phyloP scores from a whole-genome alignment of 2,888 invertebrate species.

The Tuberolachnus salignus region DNA sequence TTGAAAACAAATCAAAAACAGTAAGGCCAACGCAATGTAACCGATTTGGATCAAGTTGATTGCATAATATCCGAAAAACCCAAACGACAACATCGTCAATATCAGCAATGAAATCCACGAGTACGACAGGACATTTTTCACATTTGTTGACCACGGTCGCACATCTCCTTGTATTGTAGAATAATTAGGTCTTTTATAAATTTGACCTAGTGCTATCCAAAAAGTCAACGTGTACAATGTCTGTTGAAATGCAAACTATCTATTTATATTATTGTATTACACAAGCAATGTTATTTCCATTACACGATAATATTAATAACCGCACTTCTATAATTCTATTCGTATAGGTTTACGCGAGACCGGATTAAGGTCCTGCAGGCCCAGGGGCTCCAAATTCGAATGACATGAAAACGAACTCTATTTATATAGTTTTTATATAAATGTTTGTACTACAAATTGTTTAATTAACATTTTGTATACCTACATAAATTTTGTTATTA shows the following conservation, averaged over 20 bases:
- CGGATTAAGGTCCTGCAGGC: no score
- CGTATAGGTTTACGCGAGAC: no score
- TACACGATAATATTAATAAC: background rate
- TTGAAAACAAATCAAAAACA: constrained; percentile 27
- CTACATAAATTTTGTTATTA: no score
- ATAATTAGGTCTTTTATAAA: background rate
- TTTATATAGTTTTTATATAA: no score
- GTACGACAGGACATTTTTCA: background rate
- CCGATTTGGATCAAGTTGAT: constrained; percentile 23
- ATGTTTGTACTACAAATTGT: no score
- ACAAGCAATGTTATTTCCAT: background rate
- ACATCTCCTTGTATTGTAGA: no score
- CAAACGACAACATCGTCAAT: background rate
- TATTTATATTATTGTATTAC: background rate
- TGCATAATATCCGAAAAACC: constrained; percentile 4
- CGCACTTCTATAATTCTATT: no score
- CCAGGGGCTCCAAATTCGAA: no score
- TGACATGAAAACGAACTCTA: no score
- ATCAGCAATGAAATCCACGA: background rate
- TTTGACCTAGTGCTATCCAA: constrained; percentile 9
- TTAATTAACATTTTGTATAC: no score
- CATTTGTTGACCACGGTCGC: background rate
- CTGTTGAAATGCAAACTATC: background rate
- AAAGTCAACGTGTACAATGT: constrained; percentile 13
- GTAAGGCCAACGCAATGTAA: constrained; percentile 20